Evolutionary conservation across 37 sponge, comb jelly and placozoan genomes (phyloP).

Genomic region (Ephydatia muelleri): DNA sequence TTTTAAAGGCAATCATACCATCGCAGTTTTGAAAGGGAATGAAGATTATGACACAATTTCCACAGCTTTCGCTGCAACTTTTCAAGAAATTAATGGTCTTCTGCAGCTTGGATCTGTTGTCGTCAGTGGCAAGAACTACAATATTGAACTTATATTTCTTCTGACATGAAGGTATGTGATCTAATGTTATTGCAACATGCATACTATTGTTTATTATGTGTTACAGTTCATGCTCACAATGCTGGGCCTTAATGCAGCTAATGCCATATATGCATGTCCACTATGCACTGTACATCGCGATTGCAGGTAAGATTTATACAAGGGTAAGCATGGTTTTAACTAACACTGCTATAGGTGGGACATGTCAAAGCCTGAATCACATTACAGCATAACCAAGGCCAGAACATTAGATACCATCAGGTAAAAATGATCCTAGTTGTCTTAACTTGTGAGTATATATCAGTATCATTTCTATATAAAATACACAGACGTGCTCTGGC

Average conservation of each 20-base stretch:
- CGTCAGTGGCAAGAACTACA: not conserved
- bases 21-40: not conserved
- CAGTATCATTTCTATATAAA: not conserved
- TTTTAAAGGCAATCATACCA: not conserved
- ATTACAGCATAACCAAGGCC: not conserved
- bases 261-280: not conserved
- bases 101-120: not conserved
- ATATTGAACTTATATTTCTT: not conserved
- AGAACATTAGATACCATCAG: not conserved
- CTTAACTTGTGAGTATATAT: not conserved
- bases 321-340: not conserved
- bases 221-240: not conserved
- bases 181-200: not conserved
- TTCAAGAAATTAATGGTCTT: not conserved
- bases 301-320: not conserved
- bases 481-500: not conserved
- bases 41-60: not conserved
- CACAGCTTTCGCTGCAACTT: not conserved
- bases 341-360: not conserved
- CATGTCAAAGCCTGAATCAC: not conserved
- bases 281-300: not conserved
- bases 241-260: conserved; percentile 1
- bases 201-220: not conserved
- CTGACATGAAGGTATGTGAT: not conserved
- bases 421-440: not conserved